A percentile compares a stretch with the other conserved stretches of the same genome.
phyloP scores from a whole-genome alignment of 2,113 vertebrate genomes.

The Malurus elegans region DNA sequence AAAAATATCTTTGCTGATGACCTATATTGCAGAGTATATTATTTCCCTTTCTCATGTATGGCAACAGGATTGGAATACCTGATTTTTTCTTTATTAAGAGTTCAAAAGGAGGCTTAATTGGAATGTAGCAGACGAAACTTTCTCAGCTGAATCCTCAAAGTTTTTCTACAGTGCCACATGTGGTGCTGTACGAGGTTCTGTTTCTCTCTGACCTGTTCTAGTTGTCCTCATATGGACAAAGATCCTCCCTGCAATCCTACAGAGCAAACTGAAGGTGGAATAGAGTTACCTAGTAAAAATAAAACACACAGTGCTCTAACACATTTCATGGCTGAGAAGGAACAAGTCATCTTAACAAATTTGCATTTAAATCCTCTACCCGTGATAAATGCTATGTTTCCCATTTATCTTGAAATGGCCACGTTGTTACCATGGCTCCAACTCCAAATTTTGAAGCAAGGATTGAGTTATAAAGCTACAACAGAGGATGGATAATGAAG shows the following conservation, averaged over 20 bases:
- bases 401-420: not conserved
- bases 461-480: not conserved
- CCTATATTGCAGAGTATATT: not conserved
- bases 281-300: not conserved
- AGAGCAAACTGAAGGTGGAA: not conserved
- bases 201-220: not conserved
- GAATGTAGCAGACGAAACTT: conserved; percentile 1
- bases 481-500: not conserved
- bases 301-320: not conserved
- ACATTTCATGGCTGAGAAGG: not conserved
- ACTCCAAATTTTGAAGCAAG: not conserved
- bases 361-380: not conserved
- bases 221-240: not conserved
- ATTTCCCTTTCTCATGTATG: not conserved
- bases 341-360: not conserved
- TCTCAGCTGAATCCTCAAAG: not conserved
- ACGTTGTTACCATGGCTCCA: not conserved
- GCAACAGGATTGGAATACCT: not conserved
- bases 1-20: conserved; percentile 36
- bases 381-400: not conserved
- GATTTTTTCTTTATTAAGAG: conserved; percentile 21
- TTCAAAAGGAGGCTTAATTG: not conserved
- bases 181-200: not conserved
- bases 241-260: not conserved
- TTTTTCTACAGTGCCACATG: not conserved